phyloP scores from a whole-genome alignment of 2,888 invertebrate species.

The Parnassius apollo region DNA sequence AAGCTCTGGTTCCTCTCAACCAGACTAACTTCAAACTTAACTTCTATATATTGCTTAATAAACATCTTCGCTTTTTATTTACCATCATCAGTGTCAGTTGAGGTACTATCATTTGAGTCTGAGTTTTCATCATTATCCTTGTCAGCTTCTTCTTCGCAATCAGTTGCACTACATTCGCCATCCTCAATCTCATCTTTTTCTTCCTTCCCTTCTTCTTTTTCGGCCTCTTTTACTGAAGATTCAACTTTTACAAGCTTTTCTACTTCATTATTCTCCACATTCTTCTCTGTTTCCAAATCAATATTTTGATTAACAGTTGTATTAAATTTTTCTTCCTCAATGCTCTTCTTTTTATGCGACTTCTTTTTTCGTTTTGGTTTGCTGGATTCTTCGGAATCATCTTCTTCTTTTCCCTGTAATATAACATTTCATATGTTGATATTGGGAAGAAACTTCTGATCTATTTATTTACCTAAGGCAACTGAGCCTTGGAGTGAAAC shows the following conservation, averaged over 20 bases:
- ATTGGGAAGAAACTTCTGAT: slow-evolving; percentile 54
- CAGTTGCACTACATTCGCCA: slow-evolving; percentile 84
- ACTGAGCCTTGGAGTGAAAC: slow-evolving; percentile 72
- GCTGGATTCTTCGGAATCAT: slow-evolving; percentile 34
- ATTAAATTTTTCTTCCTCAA: slow-evolving; percentile 28
- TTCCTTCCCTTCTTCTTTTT: slow-evolving; percentile 29
- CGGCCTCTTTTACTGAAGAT: slow-evolving; percentile 19
- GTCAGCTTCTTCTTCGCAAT: slow-evolving; percentile 43
- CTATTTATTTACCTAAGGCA: slow-evolving; percentile 77
- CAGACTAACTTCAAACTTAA: too few species aligned
- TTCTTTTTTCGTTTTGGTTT: slow-evolving; percentile 54
- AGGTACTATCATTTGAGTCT: slow-evolving; percentile 57
- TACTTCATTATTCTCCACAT: slow-evolving; percentile 5
- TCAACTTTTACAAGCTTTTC: slow-evolving; percentile 20
- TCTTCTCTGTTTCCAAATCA: slow-evolving; percentile 21
- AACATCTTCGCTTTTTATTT: background rate
- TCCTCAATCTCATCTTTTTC: slow-evolving; percentile 77
- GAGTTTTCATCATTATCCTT: slow-evolving; percentile 47
- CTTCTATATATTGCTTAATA: too few species aligned
- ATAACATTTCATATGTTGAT: slow-evolving; percentile 68
- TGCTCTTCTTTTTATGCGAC: slow-evolving; percentile 36
- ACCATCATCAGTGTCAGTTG: slow-evolving; percentile 70
- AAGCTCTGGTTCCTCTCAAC: too few species aligned
- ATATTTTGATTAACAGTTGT: slow-evolving; percentile 29
- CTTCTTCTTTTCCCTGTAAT: slow-evolving; percentile 69